A percentile compares a stretch with the other conserved stretches of the same genome.
Evolutionary conservation across 35 echinoderm and acorn worm species (phyloP).

Genomic region (Holothuria glaberrima): DNA sequence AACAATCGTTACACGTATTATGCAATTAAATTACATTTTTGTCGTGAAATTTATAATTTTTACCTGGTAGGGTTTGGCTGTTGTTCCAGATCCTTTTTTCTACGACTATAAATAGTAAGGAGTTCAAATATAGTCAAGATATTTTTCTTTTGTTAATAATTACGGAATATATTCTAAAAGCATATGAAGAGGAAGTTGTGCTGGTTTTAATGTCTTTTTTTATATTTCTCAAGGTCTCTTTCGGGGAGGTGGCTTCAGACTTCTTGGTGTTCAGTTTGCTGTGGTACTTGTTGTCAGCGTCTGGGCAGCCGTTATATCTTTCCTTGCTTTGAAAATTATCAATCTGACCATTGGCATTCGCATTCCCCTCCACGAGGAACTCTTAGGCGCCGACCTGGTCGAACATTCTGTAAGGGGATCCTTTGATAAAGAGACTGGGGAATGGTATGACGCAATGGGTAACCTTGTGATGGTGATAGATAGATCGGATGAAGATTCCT

Average conservation of each 20-base stretch:
- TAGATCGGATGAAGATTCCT: slow-evolving; percentile 31
- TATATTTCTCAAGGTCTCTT: slow-evolving; percentile 69
- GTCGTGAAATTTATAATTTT: too few relatives aligned
- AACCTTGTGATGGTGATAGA: slow-evolving; percentile 62
- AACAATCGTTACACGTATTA: too few relatives aligned
- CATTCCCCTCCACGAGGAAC: slow-evolving; percentile 77
- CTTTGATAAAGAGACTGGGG: slow-evolving; percentile 72
- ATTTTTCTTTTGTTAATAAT: too few relatives aligned
- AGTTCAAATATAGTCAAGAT: too few relatives aligned
- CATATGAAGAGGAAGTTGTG: too few relatives aligned
- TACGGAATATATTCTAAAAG: too few relatives aligned
- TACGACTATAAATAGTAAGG: too few relatives aligned
- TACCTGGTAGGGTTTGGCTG: too few relatives aligned
- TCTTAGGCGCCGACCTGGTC: slow-evolving; percentile 85
- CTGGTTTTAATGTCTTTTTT: too few relatives aligned
- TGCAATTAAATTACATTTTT: too few relatives aligned
- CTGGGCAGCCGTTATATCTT: slow-evolving; percentile 73
- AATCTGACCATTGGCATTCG: slow-evolving; percentile 79
- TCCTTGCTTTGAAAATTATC: slow-evolving; percentile 59
- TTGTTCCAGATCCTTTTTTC: too few relatives aligned
- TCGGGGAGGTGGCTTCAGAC: slow-evolving; percentile 76
- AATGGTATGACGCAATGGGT: slow-evolving; percentile 66
- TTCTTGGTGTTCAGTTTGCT: slow-evolving; percentile 66
- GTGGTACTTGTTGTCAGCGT: slow-evolving; percentile 38
- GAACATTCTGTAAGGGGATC: slow-evolving; percentile 86